Evolutionary conservation across 2,113 vertebrate species (phyloP), one percentile per base, ranked within the genome.

Genomic region (Bubo blakistoni): DNA sequence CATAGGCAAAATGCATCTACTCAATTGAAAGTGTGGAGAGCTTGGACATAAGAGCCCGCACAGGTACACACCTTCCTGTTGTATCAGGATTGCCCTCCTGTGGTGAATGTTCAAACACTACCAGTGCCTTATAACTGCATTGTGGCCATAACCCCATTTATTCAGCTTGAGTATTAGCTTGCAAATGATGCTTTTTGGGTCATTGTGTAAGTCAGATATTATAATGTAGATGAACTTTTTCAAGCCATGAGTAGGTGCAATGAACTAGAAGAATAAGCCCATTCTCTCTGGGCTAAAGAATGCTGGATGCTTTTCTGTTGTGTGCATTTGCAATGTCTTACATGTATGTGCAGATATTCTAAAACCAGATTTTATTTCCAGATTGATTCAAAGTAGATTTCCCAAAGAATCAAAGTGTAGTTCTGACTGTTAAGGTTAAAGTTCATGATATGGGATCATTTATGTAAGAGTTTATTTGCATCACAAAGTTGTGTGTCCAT

Each of bases 11-110:
- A 40, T 25, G 2, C 6, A 29, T 10, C 14, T 13, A 32, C 29
- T n/a, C 20, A 16, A 4, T 5, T 57, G 30, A 9, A 57, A 52
- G 22, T 24, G 13, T 2, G 9, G 15, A 10, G 25, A 59, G 14
- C 6, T 5, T 4, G 16, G 61, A 11, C 16, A 1, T 4, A 9
- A 67, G 8, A 71, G 14, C 14, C 16, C 30, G 22, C 6, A 4
- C 3, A 69, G 66, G 27, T 32, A 13, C 25, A 15, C 44, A 22
- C 61, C 51, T 63, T 85, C 16, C 15, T 40, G 52, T 73, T 0
- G 5, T 54, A 15, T 38, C 11, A 63, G 85, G 38, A 22, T 90
- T 79, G 47, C 61, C 81, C 65, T 87, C 85, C 81, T 91, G 66
- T 85, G 78, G 73, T 79, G 66, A 80, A 40, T 13, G 20, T 55